These are phyloP conservation scores for Forbesichthys papilliferus DNA, from an alignment of 2,113 vertebrate species.

Conservation along the genomic window DNA sequence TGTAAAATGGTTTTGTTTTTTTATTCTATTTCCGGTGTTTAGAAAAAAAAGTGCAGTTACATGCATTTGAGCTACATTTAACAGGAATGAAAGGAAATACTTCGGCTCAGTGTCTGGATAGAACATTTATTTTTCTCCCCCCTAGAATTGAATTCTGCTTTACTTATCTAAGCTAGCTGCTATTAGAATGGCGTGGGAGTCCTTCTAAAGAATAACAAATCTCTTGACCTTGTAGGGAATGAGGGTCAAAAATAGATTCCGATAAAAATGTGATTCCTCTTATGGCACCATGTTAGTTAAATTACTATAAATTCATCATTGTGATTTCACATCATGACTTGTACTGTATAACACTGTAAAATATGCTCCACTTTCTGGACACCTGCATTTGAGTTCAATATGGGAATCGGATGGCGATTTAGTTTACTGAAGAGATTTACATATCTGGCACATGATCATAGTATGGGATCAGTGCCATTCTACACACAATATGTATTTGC, in stretches of 20 bases:
- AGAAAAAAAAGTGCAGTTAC: too few relatives aligned
- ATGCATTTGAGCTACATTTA: too few relatives aligned
- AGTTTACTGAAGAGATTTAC: too few relatives aligned
- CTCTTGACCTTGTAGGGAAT: slow-evolving; percentile 43
- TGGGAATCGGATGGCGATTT: neutral
- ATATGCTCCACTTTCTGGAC: too few relatives aligned
- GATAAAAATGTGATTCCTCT: slow-evolving; percentile 37
- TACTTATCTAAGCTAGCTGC: slow-evolving; percentile 17
- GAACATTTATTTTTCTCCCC: slow-evolving; percentile 32
- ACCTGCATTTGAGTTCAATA: neutral
- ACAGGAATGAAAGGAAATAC: neutral
- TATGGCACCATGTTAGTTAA: slow-evolving; percentile 18
- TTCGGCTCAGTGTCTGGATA: slow-evolving; percentile 26
- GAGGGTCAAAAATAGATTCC: slow-evolving; percentile 38
- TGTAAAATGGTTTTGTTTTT: too few relatives aligned
- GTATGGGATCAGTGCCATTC: neutral
- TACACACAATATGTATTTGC: neutral
- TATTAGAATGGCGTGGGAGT: slow-evolving; percentile 65
- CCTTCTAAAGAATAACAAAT: slow-evolving; percentile 60
- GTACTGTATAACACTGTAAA: neutral
- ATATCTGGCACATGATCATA: too few relatives aligned
- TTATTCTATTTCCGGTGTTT: too few relatives aligned
- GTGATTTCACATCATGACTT: slow-evolving; percentile 3
- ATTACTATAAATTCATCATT: slow-evolving; percentile 1
- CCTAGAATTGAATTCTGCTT: slow-evolving; percentile 32